Evolutionary conservation across 2,888 invertebrate species (phyloP).

Genomic region (Volucella bombylans): DNA sequence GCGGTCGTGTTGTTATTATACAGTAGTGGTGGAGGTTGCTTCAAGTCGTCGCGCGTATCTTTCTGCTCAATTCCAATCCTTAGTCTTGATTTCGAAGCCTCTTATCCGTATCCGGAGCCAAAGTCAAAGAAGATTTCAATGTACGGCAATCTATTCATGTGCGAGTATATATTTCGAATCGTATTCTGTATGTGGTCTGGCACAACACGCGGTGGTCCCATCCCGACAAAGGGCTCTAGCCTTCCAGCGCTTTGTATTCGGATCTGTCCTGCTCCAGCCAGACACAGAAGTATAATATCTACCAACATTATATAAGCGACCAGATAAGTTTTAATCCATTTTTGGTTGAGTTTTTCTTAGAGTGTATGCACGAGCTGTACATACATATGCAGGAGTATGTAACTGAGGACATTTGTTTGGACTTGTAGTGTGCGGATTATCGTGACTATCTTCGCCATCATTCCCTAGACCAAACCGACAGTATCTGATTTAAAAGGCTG

Average conservation of each 20-base stretch:
- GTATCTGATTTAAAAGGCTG: slow-evolving; percentile 40
- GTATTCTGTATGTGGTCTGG: background rate
- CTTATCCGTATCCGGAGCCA: background rate
- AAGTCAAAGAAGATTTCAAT: slow-evolving; percentile 38
- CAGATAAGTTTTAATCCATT: slow-evolving; percentile 47
- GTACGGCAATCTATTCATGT: slow-evolving; percentile 22
- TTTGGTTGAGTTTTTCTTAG: background rate
- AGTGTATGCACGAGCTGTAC: too few species aligned
- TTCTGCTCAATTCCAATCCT: slow-evolving; percentile 2
- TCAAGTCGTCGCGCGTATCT: slow-evolving; percentile 23
- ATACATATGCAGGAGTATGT: background rate
- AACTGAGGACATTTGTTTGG: slow-evolving; percentile 7
- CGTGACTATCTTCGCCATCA: slow-evolving; percentile 53
- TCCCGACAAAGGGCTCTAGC: slow-evolving; percentile 36
- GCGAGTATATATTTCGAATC: background rate
- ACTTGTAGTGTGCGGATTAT: background rate
- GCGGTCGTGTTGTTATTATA: slow-evolving; percentile 48
- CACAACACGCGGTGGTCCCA: slow-evolving; percentile 9
- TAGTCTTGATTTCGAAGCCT: slow-evolving; percentile 17
- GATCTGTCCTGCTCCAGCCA: slow-evolving; percentile 40
- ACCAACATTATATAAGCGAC: slow-evolving; percentile 5
- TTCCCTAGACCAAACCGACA: slow-evolving; percentile 25
- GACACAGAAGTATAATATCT: slow-evolving; percentile 16
- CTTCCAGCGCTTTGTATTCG: slow-evolving; percentile 15
- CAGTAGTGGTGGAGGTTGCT: slow-evolving; percentile 54